A percentile compares a stretch with the other conserved stretches of the same genome.
Evolutionary conservation across 2,113 vertebrate genomes (phyloP).

Genomic region (Nyctibius bracteatus): DNA sequence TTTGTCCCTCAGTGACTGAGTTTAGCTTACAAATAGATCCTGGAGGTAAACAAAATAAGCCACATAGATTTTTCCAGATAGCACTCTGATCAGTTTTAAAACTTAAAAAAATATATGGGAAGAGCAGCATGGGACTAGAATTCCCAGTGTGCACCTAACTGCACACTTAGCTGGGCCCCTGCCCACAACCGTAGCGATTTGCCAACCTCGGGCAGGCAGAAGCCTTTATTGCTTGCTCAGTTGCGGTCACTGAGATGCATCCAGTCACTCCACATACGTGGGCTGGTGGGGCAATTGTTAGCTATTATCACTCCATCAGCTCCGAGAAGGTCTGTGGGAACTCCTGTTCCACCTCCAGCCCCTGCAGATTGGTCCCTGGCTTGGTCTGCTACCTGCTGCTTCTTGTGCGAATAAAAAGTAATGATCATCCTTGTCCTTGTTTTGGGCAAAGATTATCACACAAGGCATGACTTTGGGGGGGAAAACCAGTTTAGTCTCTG

Average conservation of each 20-base stretch:
- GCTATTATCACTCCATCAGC: background rate
- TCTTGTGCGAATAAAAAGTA: background rate
- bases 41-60: background rate
- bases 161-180: background rate
- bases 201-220: background rate
- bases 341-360: background rate
- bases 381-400: background rate
- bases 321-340: background rate
- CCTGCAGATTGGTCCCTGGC: background rate
- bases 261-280: background rate
- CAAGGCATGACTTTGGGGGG: background rate
- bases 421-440: background rate
- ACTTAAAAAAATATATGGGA: background rate
- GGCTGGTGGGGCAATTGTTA: background rate
- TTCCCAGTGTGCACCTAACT: background rate
- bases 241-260: background rate
- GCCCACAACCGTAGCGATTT: accelerated
- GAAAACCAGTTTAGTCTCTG: background rate
- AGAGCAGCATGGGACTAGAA: background rate
- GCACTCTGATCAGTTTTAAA: background rate
- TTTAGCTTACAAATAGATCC: background rate
- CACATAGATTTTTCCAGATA: background rate
- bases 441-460: background rate
- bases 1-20: background rate
- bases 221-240: background rate